phyloP scores from a whole-genome alignment of 1,140 invertebrate genomes.

The Philaenus spumarius region DNA sequence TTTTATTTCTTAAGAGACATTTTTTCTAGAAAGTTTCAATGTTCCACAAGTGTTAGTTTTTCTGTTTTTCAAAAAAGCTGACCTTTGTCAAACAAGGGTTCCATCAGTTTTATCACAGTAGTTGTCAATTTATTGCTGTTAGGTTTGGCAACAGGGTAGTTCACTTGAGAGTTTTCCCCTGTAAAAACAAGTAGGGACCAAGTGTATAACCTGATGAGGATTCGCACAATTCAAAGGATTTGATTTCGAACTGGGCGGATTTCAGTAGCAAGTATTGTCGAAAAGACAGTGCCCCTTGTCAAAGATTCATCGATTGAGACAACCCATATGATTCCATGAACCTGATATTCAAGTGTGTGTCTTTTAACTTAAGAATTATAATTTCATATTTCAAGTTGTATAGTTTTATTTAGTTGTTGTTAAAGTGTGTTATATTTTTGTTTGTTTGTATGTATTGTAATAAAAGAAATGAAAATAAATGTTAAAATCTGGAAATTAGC shows the following conservation, averaged over 20 bases:
- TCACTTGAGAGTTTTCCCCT: not conserved
- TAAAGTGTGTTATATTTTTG: too few relatives aligned
- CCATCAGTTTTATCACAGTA: not conserved
- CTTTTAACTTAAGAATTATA: too few relatives aligned
- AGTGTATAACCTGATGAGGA: constrained; percentile 13
- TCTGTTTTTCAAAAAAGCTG: not conserved
- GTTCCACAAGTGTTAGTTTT: constrained; percentile 17
- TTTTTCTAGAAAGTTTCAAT: constrained; percentile 5
- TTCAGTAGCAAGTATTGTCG: constrained; percentile 14
- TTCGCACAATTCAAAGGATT: constrained; percentile 20
- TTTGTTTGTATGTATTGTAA: too few relatives aligned
- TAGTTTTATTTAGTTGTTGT: too few relatives aligned
- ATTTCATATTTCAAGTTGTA: too few relatives aligned
- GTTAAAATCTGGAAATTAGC: too few relatives aligned
- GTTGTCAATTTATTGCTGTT: not conserved
- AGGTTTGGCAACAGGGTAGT: not conserved
- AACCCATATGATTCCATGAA: constrained; percentile 5
- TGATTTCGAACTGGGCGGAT: constrained; percentile 14
- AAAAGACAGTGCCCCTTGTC: constrained; percentile 13
- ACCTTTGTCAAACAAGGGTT: constrained; percentile 11
- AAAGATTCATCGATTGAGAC: constrained; percentile 17
- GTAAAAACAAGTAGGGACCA: constrained; percentile 13
- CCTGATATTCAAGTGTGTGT: constrained; percentile 12
- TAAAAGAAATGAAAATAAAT: too few relatives aligned
- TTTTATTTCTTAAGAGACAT: constrained; percentile 14